These are phyloP conservation scores for Lysandra bellargus DNA, from an alignment of 2,888 invertebrate genomes.

Conservation along the genomic window DNA sequence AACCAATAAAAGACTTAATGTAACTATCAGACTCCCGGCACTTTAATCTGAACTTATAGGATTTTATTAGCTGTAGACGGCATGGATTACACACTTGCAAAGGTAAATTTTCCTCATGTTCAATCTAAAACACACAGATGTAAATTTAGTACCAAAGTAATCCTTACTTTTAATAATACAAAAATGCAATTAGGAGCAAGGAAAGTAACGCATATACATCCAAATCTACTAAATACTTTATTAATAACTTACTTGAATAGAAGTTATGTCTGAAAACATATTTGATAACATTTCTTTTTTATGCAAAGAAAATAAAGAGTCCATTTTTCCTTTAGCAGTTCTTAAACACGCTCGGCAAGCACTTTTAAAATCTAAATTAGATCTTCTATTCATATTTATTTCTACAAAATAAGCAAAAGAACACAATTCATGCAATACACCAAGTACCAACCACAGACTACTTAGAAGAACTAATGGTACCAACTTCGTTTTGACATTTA, in stretches of 20 bases:
- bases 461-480: too few species aligned
- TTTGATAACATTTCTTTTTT: conserved; percentile 53
- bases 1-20: conserved; percentile 51
- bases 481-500: too few species aligned
- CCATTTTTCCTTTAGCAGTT: conserved; percentile 52
- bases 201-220: background rate
- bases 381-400: background rate
- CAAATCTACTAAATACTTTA: background rate
- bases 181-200: background rate
- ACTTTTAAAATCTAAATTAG: conserved; percentile 32
- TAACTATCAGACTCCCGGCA: conserved; percentile 63
- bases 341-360: conserved; percentile 74
- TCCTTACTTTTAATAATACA: too few species aligned
- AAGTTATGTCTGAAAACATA: conserved; percentile 60
- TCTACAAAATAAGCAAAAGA: too few species aligned
- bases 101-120: conserved; percentile 52
- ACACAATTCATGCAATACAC: too few species aligned
- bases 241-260: conserved; percentile 56
- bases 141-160: background rate
- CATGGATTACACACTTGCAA: conserved; percentile 56
- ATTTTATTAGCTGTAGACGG: conserved; percentile 53
- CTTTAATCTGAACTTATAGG: conserved; percentile 67
- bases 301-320: conserved; percentile 55
- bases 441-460: too few species aligned
- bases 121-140: conserved; percentile 45